Evolutionary conservation across 2,113 vertebrate genomes (phyloP).

Genomic region (Xenus cinereus): DNA sequence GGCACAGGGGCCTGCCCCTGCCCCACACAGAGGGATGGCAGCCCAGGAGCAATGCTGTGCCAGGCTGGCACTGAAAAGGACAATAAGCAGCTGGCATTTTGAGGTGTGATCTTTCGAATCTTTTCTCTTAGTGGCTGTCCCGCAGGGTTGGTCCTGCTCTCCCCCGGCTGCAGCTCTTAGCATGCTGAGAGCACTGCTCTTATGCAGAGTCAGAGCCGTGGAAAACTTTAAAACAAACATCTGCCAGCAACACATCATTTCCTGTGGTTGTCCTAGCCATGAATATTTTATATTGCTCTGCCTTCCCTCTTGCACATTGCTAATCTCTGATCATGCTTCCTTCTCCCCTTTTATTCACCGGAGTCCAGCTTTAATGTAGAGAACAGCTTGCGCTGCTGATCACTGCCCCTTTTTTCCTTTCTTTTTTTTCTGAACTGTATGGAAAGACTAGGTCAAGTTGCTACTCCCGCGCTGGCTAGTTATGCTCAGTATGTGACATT

Average conservation of each 20-base stretch:
- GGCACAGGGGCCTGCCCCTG: not conserved
- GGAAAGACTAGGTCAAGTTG: not conserved
- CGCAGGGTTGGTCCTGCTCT: not conserved
- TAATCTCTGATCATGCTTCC: not conserved
- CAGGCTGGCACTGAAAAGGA: not conserved
- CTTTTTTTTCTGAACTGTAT: not conserved
- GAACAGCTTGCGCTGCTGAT: not conserved
- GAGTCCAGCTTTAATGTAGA: not conserved
- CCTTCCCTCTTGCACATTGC: not conserved
- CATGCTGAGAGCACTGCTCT: not conserved
- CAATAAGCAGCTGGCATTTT: not conserved
- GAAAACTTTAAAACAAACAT: conserved; percentile 8
- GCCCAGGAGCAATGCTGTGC: fast-evolving
- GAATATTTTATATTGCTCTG: conserved; percentile 3
- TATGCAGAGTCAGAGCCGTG: not conserved
- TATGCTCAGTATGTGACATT: not conserved
- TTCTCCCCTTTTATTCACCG: not conserved
- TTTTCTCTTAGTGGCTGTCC: not conserved
- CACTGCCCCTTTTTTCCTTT: fast-evolving
- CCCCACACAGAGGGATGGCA: not conserved
- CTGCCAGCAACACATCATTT: conserved; percentile 5
- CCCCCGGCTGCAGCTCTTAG: not conserved
- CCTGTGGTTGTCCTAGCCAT: not conserved
- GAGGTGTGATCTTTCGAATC: not conserved
- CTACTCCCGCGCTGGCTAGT: not conserved